Percentiles rank a stretch among this genome's conserved stretches.
Conservation (phyloP, 2,113 vertebrate species). For the Tiliqua scincoides region DNA sequence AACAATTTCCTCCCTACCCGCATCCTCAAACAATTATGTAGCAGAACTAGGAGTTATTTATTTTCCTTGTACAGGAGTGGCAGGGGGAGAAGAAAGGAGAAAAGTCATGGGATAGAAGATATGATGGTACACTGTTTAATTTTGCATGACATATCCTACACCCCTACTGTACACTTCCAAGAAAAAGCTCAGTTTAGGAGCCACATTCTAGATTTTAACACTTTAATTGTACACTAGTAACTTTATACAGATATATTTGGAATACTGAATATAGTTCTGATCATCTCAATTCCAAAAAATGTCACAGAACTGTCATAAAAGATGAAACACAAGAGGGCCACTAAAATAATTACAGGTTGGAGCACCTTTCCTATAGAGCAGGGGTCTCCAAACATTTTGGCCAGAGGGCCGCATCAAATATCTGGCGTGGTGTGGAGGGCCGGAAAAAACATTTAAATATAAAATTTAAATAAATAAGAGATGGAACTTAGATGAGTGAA, state of each 20-base stretch:
- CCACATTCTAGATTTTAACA: background rate
- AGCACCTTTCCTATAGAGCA: background rate
- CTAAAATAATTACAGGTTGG: background rate
- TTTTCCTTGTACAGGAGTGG: too few species aligned
- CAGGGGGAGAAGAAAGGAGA: too few species aligned
- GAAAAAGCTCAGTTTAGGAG: background rate
- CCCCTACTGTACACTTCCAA: background rate
- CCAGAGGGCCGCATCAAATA: too few species aligned
- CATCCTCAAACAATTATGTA: background rate
- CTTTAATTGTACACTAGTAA: background rate
- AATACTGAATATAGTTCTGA: background rate
- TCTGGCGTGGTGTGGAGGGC: too few species aligned
- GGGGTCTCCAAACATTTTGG: too few species aligned
- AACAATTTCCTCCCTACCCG: background rate
- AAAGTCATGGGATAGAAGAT: too few species aligned
- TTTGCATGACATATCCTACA: too few species aligned
- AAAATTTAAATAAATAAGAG: too few species aligned
- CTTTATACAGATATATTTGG: conserved; percentile 2
- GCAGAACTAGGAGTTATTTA: background rate
- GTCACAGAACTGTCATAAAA: background rate
- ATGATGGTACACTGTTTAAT: too few species aligned
- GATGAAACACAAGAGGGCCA: background rate
- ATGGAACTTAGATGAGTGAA: too few species aligned
- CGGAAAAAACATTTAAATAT: too few species aligned
- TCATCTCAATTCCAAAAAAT: background rate